Conservation (phyloP, 2,797 vertebrate species). For the Diceros bicornis region DNA sequence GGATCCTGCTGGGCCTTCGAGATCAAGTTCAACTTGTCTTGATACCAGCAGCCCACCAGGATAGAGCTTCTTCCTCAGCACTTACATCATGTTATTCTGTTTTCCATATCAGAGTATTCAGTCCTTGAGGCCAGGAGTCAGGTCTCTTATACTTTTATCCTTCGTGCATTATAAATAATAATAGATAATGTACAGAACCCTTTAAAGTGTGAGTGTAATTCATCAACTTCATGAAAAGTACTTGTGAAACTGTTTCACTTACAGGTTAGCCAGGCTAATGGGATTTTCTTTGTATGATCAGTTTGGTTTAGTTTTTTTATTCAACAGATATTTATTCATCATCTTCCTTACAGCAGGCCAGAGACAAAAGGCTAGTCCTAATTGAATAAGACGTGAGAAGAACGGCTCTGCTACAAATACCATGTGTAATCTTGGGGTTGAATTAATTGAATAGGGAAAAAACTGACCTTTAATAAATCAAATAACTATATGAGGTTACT, state of each 20-base stretch:
- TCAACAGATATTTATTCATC: not conserved
- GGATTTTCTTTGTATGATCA: not conserved
- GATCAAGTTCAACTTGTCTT: not conserved
- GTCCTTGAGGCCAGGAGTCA: not conserved
- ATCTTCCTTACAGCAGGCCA: not conserved
- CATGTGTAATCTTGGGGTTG: not conserved
- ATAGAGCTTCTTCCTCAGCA: not conserved
- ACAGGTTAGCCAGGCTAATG: not conserved
- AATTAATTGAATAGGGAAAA: constrained; percentile 23
- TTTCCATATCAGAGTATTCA: not conserved
- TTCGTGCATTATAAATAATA: not conserved
- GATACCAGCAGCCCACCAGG: not conserved
- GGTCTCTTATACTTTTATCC: not conserved
- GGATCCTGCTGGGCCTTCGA: not conserved
- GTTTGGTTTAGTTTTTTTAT: not conserved
- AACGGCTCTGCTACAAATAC: not conserved
- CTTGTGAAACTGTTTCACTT: constrained; percentile 6
- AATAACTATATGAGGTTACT: constrained; percentile 2
- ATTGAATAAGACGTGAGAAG: not conserved
- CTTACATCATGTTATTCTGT: not conserved
- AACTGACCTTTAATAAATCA: constrained; percentile 3
- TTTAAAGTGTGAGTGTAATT: not conserved
- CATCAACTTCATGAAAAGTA: not conserved
- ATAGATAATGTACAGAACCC: not conserved
- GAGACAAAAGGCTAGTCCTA: not conserved